These are phyloP conservation scores for Rhinopithecus roxellana DNA, from an alignment of 2,113 vertebrate species.

Conservation along the genomic window DNA sequence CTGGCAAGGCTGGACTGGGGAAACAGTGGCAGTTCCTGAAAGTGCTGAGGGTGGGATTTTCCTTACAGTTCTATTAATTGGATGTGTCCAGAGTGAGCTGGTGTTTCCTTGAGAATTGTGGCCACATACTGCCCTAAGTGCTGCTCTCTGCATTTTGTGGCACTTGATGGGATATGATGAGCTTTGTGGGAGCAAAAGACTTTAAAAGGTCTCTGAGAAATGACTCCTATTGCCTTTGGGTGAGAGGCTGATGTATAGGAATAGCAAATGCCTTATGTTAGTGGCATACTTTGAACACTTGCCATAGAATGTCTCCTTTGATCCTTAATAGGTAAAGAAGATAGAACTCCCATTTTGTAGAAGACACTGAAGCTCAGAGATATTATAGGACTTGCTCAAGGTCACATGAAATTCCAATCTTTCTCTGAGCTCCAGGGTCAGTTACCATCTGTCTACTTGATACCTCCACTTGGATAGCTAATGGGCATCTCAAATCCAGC, in stretches of 20 bases:
- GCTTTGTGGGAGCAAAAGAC: background rate
- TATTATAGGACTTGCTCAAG: slow-evolving; percentile 5
- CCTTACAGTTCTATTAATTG: background rate
- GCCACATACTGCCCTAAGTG: background rate
- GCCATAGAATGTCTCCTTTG: background rate
- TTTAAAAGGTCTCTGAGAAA: slow-evolving; percentile 32
- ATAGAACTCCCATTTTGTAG: background rate
- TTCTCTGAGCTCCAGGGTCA: background rate
- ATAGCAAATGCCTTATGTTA: slow-evolving; percentile 26
- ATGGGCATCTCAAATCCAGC: background rate
- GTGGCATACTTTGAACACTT: background rate
- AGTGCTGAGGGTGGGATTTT: background rate
- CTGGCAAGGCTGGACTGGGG: background rate
- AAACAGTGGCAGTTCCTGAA: background rate
- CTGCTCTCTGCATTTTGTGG: background rate
- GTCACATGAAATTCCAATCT: background rate
- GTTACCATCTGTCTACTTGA: background rate
- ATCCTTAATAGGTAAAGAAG: slow-evolving; percentile 17
- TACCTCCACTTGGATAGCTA: background rate
- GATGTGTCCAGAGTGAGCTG: background rate
- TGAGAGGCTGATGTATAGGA: background rate
- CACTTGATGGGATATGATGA: background rate
- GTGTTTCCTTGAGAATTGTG: background rate
- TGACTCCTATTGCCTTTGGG: background rate
- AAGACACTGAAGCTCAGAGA: background rate